Percentiles rank a stretch among this genome's conserved stretches.
These are phyloP conservation scores for Phalloptychus januarius DNA, from an alignment of 2,797 vertebrate species.

Conservation along the genomic window DNA sequence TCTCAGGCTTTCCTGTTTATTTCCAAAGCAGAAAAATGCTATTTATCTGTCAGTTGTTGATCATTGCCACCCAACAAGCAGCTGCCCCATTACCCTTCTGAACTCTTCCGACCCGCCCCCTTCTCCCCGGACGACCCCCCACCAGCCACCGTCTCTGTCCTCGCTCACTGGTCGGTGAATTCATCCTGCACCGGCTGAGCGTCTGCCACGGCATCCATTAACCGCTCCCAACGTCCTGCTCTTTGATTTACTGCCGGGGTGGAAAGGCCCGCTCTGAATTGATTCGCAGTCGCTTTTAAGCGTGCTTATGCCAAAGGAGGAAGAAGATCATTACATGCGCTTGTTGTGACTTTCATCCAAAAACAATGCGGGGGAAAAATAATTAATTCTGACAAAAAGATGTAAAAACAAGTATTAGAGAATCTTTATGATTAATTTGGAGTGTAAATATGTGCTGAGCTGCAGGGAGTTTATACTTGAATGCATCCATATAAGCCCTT, in stretches of 20 bases:
- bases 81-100: conserved; percentile 59
- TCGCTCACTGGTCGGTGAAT: conserved; percentile 53
- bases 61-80: conserved; percentile 70
- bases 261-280: conserved; percentile 47
- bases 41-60: conserved; percentile 60
- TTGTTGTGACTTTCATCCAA: conserved; percentile 22
- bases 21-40: conserved; percentile 62
- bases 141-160: conserved; percentile 18
- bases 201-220: conserved; percentile 72
- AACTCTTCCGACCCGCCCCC: conserved; percentile 42
- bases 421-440: conserved; percentile 24
- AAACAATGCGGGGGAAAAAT: conserved; percentile 18
- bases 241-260: conserved; percentile 61
- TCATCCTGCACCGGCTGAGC: conserved; percentile 42
- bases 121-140: conserved; percentile 3
- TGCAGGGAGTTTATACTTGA: conserved; percentile 31
- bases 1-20: conserved; percentile 37
- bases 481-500: conserved; percentile 57
- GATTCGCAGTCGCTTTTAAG: conserved; percentile 49
- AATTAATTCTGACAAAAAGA: conserved; percentile 6
- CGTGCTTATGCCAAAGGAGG: conserved; percentile 25
- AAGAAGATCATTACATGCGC: conserved; percentile 27
- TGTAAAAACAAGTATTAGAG: conserved; percentile 34
- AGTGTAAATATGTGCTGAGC: conserved; percentile 28
- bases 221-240: conserved; percentile 45